Evolutionary conservation across 2,797 vertebrate species (phyloP), one percentile per base, ranked within the genome.

Genomic region (Valencia hispanica): DNA sequence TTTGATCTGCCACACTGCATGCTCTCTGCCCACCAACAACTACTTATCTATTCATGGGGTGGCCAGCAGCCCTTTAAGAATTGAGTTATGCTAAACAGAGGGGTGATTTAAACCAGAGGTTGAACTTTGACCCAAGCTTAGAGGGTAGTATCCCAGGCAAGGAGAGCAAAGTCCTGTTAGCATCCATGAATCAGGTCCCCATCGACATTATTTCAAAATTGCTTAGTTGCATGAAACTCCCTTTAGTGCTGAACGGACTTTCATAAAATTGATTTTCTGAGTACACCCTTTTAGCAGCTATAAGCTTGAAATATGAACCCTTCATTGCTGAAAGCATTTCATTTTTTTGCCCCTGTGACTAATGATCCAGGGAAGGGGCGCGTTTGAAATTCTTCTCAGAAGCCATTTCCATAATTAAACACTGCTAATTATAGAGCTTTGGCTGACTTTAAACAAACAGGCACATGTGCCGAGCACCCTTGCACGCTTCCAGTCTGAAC

Each of bases 201-300:
- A 93, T 86, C 92, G 94, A 96, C 96, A 94, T 96, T 96, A 97
- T 97, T 97, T 97, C 96, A 97, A 97, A 98, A 98, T 98, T 97
- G 97, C 97, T 97, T 96, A 95, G 97, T 96, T 98, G 97, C 97
- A 96, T 95, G 94, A 94, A 95, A 95, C 96, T 97, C 96, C 96
- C 96, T 97, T 97, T 97, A 97, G 96, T 97, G 95, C 96, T 97
- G 93, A 95, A 95, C 96, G 96, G 96, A 98, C 96, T 97, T 98
- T 97, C 97, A 97, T 98, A 97, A 97, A 98, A 99, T 98, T 98
- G 97, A 99, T 98, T 99, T 98, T 97, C 96, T 96, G 96, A 98
- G 96, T 96, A 96, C 95, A 96, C 95, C 96, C 97, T 97, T 97
- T 98, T 98, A 98, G 97, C 96, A 96, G 96, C 96, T 96, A 97